phyloP scores from a whole-genome alignment of 2,113 vertebrate genomes.

The Scytalopus superciliaris region DNA sequence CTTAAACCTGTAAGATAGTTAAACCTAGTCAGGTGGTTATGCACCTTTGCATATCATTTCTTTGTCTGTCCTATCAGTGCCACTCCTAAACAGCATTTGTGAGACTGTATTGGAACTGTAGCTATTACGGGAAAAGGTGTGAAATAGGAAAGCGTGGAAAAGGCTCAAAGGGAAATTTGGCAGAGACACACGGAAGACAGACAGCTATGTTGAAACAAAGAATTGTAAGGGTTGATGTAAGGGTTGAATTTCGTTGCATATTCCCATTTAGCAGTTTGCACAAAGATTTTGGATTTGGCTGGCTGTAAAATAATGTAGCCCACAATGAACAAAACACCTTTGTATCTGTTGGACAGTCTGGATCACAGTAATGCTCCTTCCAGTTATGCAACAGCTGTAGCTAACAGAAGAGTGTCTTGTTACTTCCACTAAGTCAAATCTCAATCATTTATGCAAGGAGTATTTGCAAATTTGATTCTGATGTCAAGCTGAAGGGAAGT shows the following conservation, averaged over 20 bases:
- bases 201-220: background rate
- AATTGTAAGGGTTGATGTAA: background rate
- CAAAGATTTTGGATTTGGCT: background rate
- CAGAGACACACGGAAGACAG: background rate
- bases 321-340: background rate
- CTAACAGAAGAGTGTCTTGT: background rate
- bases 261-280: background rate
- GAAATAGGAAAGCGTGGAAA: background rate
- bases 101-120: background rate
- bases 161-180: background rate
- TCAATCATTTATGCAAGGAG: background rate
- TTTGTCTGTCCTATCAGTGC: background rate
- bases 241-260: background rate
- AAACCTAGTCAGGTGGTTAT: background rate
- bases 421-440: background rate
- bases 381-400: background rate
- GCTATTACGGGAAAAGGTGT: background rate
- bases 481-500: background rate
- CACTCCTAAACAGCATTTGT: background rate
- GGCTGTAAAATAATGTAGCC: background rate
- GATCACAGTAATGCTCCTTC: background rate
- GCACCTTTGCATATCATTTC: background rate
- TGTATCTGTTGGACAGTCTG: background rate
- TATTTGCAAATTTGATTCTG: background rate
- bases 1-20: background rate